These are phyloP conservation scores for Drosophila prostipennis DNA, from an alignment of 2,888 invertebrate species.

Conservation along the genomic window DNA sequence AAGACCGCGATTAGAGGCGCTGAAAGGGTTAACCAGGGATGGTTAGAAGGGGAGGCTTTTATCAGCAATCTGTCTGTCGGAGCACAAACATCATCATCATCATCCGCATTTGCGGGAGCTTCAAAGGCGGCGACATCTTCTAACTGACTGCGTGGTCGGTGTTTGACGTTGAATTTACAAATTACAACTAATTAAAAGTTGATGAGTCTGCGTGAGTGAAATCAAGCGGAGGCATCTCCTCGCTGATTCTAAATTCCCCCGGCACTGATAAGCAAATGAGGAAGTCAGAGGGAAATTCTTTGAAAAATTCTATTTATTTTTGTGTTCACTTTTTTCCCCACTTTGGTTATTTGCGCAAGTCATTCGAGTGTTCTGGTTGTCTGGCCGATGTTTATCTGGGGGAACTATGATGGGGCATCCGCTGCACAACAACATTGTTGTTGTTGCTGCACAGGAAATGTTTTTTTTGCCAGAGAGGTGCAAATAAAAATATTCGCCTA, in stretches of 20 bases:
- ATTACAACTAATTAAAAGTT: constrained; percentile 82
- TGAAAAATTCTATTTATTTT: constrained; percentile 52
- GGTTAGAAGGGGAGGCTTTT: constrained; percentile 40
- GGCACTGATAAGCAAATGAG: constrained; percentile 70
- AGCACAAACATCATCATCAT: constrained; percentile 48
- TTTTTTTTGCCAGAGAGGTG: constrained; percentile 47
- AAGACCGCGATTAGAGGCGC: constrained; percentile 42
- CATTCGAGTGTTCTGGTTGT: constrained; percentile 41
- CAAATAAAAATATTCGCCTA: constrained; percentile 47
- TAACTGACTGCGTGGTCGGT: constrained; percentile 49
- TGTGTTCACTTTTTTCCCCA: constrained; percentile 31
- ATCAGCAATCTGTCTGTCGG: constrained; percentile 75
- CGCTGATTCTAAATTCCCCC: constrained; percentile 26
- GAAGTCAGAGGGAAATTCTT: constrained; percentile 52
- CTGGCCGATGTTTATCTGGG: constrained; percentile 62
- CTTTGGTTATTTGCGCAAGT: constrained; percentile 52
- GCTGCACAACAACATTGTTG: constrained; percentile 54
- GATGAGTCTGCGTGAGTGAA: constrained; percentile 80
- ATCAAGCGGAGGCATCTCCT: constrained; percentile 61
- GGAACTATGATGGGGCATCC: constrained; percentile 56
- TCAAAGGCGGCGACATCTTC: constrained; percentile 46
- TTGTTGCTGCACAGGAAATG: constrained; percentile 69
- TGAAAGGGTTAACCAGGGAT: constrained; percentile 39
- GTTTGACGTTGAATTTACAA: constrained; percentile 79
- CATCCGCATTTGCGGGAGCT: constrained; percentile 44